Evolutionary conservation across 2,113 vertebrate genomes (phyloP).

Genomic region (Scalopus aquaticus): DNA sequence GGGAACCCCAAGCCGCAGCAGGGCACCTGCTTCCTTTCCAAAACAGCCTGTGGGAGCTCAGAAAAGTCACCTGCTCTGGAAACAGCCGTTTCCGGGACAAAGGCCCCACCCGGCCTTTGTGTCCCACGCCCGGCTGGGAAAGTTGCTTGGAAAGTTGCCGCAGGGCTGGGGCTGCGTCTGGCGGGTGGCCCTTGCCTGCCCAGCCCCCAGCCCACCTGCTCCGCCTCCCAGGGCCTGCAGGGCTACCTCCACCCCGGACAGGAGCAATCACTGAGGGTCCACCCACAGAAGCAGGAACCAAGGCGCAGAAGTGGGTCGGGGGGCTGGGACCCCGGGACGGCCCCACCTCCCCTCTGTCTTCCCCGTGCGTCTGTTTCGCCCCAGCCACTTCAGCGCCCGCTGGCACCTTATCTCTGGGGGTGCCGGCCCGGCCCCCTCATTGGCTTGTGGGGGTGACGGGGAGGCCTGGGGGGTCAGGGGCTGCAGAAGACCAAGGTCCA

Average conservation of each 20-base stretch:
- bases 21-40: constrained; percentile 81
- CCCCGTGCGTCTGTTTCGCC: too few relatives aligned
- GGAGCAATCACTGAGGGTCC: fast-evolving
- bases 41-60: constrained; percentile 63
- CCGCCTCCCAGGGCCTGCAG: background rate
- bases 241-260: background rate
- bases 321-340: too few relatives aligned
- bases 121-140: too few relatives aligned
- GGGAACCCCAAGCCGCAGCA: background rate
- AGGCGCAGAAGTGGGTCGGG: fast-evolving
- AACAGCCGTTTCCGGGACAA: background rate
- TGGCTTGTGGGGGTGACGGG: fast-evolving
- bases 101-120: background rate
- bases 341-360: background rate
- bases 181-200: fast-evolving
- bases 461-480: background rate
- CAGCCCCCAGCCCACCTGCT: fast-evolving
- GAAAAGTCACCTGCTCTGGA: constrained; percentile 78
- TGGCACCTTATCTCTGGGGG: too few relatives aligned
- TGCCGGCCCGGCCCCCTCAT: fast-evolving
- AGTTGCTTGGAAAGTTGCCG: background rate
- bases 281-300: background rate
- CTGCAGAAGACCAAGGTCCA: background rate
- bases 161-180: background rate
- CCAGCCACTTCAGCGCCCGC: too few relatives aligned